Conservation (phyloP, 2,113 vertebrate species). For the Pygoscelis adeliae region DNA sequence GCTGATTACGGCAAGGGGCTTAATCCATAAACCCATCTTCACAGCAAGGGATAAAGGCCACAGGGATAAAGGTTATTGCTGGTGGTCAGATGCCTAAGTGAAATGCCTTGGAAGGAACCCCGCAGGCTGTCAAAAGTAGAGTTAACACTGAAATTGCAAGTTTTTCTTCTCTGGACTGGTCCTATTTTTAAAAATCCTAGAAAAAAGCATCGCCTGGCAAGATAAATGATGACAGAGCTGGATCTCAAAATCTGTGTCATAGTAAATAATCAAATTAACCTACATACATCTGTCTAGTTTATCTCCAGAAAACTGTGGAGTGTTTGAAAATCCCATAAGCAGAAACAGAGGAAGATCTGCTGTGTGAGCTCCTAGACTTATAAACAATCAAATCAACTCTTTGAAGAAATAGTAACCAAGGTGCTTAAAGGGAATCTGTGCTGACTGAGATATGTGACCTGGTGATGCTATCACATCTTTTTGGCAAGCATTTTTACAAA, state of each 20-base stretch:
- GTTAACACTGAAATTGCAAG: neutral
- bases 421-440: neutral
- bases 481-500: neutral
- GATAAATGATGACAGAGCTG: neutral
- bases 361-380: neutral
- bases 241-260: neutral
- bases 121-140: neutral
- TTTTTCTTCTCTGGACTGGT: neutral
- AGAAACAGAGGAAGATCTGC: neutral
- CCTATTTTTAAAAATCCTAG: neutral
- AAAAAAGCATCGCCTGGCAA: neutral
- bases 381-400: neutral
- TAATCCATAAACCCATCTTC: neutral
- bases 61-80: neutral
- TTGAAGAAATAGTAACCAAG: neutral
- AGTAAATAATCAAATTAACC: neutral
- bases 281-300: neutral
- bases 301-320: neutral
- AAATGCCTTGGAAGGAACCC: neutral
- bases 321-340: neutral
- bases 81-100: neutral
- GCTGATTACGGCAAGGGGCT: neutral
- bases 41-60: neutral
- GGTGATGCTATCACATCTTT: neutral
- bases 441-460: neutral